Conservation (phyloP, 2,113 vertebrate species). For the Gambusia holbrooki region DNA sequence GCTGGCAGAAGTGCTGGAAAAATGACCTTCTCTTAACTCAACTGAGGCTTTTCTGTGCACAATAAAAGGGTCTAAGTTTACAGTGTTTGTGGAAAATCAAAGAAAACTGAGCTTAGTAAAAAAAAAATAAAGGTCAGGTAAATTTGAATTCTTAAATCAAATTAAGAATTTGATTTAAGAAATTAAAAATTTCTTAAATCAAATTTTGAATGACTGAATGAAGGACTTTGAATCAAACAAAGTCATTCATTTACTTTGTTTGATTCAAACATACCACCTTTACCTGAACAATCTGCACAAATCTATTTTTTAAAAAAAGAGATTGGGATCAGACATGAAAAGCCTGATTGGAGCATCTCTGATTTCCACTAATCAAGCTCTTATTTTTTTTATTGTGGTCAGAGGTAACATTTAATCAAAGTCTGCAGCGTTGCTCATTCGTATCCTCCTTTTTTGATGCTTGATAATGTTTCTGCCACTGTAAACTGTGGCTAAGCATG, state of each 20-base stretch:
- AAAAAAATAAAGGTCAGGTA: no score
- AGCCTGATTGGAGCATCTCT: slow-evolving; percentile 3
- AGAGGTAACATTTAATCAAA: slow-evolving; percentile 59
- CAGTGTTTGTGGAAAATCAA: no score
- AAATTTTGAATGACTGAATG: no score
- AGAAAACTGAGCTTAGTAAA: no score
- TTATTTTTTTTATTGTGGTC: slow-evolving; percentile 38
- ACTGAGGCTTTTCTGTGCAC: no score
- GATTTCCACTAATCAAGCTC: slow-evolving; percentile 43
- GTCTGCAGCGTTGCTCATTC: slow-evolving; percentile 44
- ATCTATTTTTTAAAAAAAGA: background rate
- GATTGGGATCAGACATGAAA: background rate
- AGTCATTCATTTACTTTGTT: background rate
- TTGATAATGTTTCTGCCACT: slow-evolving; percentile 74
- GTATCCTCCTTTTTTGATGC: slow-evolving; percentile 52
- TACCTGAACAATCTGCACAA: background rate
- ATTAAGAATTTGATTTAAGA: no score
- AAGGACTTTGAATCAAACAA: no score
- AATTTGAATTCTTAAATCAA: no score
- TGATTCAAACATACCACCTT: background rate
- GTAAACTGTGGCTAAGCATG: slow-evolving; percentile 67
- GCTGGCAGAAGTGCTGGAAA: background rate
- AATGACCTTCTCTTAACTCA: background rate
- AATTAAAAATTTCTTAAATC: no score
- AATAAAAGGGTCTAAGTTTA: no score